A percentile compares a stretch with the other conserved stretches of the same genome.
These are phyloP conservation scores for Lamprologus ornatipinnis DNA, from an alignment of 2,113 vertebrate species.

Conservation along the genomic window DNA sequence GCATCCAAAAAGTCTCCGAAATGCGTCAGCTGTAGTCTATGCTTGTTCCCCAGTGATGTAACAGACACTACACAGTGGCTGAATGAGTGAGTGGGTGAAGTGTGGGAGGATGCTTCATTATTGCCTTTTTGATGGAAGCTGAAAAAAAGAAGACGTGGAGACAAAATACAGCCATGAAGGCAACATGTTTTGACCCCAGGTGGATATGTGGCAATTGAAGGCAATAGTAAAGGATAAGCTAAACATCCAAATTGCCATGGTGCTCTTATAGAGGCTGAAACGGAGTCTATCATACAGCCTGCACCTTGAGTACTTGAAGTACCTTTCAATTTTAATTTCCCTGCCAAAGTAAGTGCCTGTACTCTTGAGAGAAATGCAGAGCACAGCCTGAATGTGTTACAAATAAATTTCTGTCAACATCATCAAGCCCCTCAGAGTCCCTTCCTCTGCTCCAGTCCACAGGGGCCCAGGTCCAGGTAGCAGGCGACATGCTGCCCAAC, in stretches of 20 bases:
- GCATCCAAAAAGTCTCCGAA: neutral
- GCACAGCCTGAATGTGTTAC: neutral
- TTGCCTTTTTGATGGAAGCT: neutral
- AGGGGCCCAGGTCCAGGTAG: conserved; percentile 97
- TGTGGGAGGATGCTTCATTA: neutral
- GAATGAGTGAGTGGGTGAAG: neutral
- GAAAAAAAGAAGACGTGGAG: neutral
- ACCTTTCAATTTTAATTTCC: neutral
- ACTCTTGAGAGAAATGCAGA: neutral
- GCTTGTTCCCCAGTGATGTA: neutral
- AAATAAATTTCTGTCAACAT: neutral
- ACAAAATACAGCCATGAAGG: neutral
- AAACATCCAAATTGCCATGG: neutral
- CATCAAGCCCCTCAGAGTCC: neutral
- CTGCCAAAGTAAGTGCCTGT: neutral
- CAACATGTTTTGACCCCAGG: neutral
- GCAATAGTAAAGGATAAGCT: neutral
- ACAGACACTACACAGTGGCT: neutral
- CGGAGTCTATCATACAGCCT: neutral
- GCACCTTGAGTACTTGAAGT: neutral
- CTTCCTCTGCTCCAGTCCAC: conserved; percentile 77
- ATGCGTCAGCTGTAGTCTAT: neutral
- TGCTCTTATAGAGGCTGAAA: neutral
- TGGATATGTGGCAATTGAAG: neutral
- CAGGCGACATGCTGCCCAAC: conserved; percentile 97